phyloP scores from a whole-genome alignment of 2,888 invertebrate genomes.

The Morpho helenor region DNA sequence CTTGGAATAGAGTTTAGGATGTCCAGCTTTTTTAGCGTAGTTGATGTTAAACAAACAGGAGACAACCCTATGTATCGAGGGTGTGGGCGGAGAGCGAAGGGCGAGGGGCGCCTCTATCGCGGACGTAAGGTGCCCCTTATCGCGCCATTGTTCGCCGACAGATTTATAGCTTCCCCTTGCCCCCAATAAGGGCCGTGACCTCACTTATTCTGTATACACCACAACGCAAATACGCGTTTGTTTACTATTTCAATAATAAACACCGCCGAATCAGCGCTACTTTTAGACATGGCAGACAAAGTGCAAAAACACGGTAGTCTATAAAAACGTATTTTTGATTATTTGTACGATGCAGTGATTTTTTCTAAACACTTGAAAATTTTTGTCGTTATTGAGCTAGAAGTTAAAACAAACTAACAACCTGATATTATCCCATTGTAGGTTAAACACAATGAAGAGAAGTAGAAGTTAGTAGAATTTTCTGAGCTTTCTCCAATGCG shows the following conservation, averaged over 20 bases:
- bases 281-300: background rate
- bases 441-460: too few relatives aligned
- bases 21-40: too few relatives aligned
- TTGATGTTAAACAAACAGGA: background rate
- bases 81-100: background rate
- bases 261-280: background rate
- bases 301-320: background rate
- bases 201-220: conserved; percentile 43
- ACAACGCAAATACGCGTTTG: conserved; percentile 36
- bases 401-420: too few relatives aligned
- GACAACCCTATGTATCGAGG: background rate
- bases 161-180: conserved; percentile 79
- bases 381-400: too few relatives aligned
- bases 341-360: too few relatives aligned
- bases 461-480: too few relatives aligned
- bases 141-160: conserved; percentile 76
- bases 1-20: too few relatives aligned
- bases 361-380: too few relatives aligned
- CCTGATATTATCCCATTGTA: too few relatives aligned
- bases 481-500: too few relatives aligned
- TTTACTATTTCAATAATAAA: conserved; percentile 12
- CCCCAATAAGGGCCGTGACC: conserved; percentile 78
- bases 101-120: conserved; percentile 41
- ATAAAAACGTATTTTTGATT: too few relatives aligned
- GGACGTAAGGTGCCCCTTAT: conserved; percentile 70